Evolutionary conservation across 2,113 vertebrate species (phyloP), one percentile per base, ranked within the genome.

Genomic region (Vanacampus margaritifer): DNA sequence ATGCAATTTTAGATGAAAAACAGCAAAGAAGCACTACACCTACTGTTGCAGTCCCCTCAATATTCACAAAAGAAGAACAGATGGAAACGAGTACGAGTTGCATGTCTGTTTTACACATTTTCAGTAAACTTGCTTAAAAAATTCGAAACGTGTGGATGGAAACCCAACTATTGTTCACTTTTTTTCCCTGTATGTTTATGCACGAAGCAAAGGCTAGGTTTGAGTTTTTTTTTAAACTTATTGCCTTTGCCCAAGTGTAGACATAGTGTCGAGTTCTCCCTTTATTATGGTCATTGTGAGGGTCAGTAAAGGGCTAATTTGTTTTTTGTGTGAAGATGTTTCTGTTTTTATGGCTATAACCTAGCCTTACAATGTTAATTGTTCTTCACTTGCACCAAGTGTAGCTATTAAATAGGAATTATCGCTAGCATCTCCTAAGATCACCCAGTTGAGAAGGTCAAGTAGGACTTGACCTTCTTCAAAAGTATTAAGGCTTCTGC

Each of bases 181-280:
- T 69, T 68, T 58, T 64, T 76, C 13, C 11, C 50, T 37, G 63
- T 39, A 41, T 51, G 21, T 78, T 48, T 72, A 68, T 56, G 65
- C 50, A 36, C 71, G 56, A 63, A 62, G 64, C 58, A 13, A 3
- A 39, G 37, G 50, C 67, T 64, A 50, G 68, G 73, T 73, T 62
- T 58, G 17, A 35, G 5, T 46, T 24, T 57, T 24, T 57, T 65
- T 50, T 37, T 26, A 46, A 32, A 16, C 21, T 64, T 83, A 9
- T 66, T 73, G 43, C 68, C 8, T 73, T 67, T 69, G 65, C 10
- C 64, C 72, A 72, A 67, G 72, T 66, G 65, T 14, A 17, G 59
- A 7, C 39, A 60, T 36, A 35, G 41, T 62, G 48, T 50, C 24
- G 46, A 67, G 14, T 16, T 9, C 28, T 36, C 19, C 21, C 21